Base-by-base conservation (phyloP, 2,113 vertebrate genomes). In the Forbesichthys agassizii region DNA sequence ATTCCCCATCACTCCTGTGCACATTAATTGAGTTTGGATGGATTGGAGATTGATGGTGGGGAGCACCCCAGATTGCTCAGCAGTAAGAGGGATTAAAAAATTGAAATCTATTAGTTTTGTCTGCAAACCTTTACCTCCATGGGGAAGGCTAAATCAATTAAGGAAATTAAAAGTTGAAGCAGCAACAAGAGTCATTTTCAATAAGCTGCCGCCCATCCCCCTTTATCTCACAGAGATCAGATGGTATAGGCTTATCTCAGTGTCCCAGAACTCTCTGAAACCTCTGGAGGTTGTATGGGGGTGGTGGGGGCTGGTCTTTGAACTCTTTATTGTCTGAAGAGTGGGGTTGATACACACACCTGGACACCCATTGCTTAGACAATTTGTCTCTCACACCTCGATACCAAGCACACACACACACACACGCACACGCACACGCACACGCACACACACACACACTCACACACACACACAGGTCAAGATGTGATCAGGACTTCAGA, bases 11-110 rank as follows among this genome's bases (percentile, higher is more conserved):
- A 18, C 64, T 76, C 82, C 75, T 75, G 60, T 68, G 76, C 82
- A 88, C 85, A 86, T 84, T 91, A 91, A 91, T 90, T 88, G 86
- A 88, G 83, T 91, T 91, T 89, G 87, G 81, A 90, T 90, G 84
- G 89, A 91, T 90, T 85, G 75, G 74, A 88, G 87, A 90, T 91
- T 89, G 73, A 90, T 90, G 80, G 69, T 1, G 3, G 73, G 84
- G 84, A 85, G 83, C 85, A 69, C 74, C 79, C 72, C 74, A 69
- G 64, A 85, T 82, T 77, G 80, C 86, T 84, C 81, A 65, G 86
- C 68, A 11, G 89, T 86, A 84, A 89, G 83, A 89, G 79, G 84
- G 84, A 91, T 91, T 90, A 81, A 71, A 83, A 85, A 89, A 88
- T 88, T 90, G 76, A 89, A 90, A 88, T 90, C 88, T 86, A 90